Evolutionary conservation across 37 sponge, comb jelly and placozoan species (phyloP), one percentile per base, ranked within the genome.

Genomic region (Ianthella basta): DNA sequence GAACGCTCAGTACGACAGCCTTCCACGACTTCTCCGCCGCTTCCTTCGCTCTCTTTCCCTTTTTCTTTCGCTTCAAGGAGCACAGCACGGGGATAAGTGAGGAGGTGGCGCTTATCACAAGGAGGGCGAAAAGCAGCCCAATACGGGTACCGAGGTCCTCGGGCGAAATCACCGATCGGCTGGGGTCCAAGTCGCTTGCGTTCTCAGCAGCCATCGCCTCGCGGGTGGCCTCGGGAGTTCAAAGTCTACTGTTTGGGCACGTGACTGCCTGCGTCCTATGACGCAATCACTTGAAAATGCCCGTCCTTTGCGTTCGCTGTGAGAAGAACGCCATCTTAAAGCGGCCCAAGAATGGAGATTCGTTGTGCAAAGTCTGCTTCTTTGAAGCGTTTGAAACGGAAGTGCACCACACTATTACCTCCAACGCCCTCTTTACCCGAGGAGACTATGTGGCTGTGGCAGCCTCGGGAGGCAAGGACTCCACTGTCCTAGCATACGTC

Each of bases 391-490:
- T 98, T 60, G 99, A 98, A 61, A 61, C 33, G 23, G 99, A 98
- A 81, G 90, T 98, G 56, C 99, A 98, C 72, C 86, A 88, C 27
- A 95, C 95, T 23, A 96, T 98, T 27, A 39, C 37, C 14, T 55
- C 89, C 44, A 86, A 96, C 85, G 40, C 19, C 2, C 81, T 96
- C 24, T 98, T 98, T 80, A 57, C 60, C 50, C 56, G 81, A 61
- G 99, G 99, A 56, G 99, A 98, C 18, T 80, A 64, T 34, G 90
- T 98, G 18, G 99, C 97, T 0, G 85, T 98, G 0, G 99, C 87
- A 38, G 99, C 97, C 8, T 90, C 91, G 4, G 99, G 99, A 15
- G 99, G 99, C 5, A 98, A 98, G 81, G 99, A 98, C 80, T 98
- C 99, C 14, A 98, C 99, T 0, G 99, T 98, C 69, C 74, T 98